Conservation (phyloP, 2,113 vertebrate species). For the Phaethon lepturus region DNA sequence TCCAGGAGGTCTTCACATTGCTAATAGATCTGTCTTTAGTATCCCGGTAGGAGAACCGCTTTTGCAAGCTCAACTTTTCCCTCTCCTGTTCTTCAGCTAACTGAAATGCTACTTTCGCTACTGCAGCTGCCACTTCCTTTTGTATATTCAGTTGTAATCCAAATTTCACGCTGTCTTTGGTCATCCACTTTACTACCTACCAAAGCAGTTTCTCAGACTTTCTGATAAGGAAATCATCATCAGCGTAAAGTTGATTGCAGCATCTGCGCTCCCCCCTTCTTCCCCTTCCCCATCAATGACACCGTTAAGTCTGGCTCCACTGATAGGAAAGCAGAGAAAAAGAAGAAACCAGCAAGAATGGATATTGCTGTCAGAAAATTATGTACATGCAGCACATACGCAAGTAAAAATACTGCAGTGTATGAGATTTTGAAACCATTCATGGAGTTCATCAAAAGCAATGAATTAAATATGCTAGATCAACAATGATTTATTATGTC, state of each 20-base stretch:
- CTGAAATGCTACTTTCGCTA: neutral
- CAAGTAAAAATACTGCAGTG: neutral
- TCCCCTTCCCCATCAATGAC: neutral
- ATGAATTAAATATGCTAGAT: neutral
- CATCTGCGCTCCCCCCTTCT: neutral
- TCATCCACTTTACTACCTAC: neutral
- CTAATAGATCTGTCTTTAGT: neutral
- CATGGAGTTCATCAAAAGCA: neutral
- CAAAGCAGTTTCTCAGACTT: neutral
- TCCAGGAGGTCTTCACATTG: neutral
- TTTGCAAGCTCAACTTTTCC: constrained; percentile 9
- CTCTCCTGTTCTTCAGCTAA: neutral
- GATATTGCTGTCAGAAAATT: neutral
- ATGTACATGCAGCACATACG: neutral
- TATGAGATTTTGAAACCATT: neutral
- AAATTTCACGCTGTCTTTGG: neutral
- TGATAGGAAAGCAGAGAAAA: neutral
- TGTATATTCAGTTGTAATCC: neutral
- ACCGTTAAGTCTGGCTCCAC: neutral
- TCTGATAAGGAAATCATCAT: neutral
- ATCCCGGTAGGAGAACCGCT: neutral
- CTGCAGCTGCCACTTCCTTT: constrained; percentile 2
- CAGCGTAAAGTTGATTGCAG: neutral
- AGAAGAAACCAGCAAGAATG: neutral
- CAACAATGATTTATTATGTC: neutral